Conservation (phyloP, 2,888 invertebrate genomes). For the Tetheella fluctuosa region DNA sequence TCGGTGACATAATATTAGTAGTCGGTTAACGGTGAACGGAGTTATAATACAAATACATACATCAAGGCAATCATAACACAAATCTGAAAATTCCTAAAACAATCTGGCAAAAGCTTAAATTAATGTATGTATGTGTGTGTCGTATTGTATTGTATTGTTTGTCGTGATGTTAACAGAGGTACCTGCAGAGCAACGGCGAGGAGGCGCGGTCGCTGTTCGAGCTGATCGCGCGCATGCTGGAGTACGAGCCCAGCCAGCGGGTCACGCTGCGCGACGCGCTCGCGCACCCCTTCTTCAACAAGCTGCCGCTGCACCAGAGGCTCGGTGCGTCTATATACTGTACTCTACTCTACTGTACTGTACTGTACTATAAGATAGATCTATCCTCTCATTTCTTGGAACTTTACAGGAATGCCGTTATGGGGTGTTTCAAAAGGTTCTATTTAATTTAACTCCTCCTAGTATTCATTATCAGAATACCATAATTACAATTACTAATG, state of each 20-base stretch:
- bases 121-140: background rate
- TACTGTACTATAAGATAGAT: no score
- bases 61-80: no score
- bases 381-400: no score
- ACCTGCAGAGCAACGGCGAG: conserved; percentile 93
- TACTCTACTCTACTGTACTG: background rate
- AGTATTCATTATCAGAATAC: no score
- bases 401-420: no score
- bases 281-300: conserved; percentile 96
- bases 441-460: no score
- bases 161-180: conserved; percentile 89
- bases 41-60: no score
- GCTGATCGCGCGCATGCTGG: conserved; percentile 97
- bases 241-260: conserved; percentile 97
- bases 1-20: no score
- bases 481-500: no score
- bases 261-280: conserved; percentile 95
- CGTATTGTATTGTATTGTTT: conserved; percentile 12
- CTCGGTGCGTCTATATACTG: conserved; percentile 78
- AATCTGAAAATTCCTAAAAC: no score
- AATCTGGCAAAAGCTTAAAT: background rate
- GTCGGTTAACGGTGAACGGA: no score
- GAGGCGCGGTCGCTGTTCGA: conserved; percentile 98
- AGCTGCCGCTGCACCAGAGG: conserved; percentile 91
- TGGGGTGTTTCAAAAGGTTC: no score